Conservation (phyloP, 2,888 invertebrate genomes). For the Hirudinaria manillensis region DNA sequence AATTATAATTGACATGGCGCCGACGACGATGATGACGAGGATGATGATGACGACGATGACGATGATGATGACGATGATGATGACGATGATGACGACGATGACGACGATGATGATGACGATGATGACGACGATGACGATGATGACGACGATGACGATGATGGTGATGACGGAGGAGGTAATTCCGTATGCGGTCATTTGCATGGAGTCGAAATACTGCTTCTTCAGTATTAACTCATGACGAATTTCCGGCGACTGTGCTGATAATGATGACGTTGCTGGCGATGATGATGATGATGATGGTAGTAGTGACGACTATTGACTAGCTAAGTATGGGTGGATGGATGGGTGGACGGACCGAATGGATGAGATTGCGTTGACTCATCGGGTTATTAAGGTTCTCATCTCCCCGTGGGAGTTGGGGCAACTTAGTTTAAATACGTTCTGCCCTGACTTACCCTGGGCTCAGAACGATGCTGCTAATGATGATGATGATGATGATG, state of each 20-base stretch:
- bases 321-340: background rate
- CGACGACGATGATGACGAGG: background rate
- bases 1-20: background rate
- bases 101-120: background rate
- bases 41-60: conserved; percentile 2
- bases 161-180: background rate
- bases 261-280: background rate
- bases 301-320: background rate
- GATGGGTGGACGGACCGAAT: too few species aligned
- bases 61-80: background rate
- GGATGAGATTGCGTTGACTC: background rate
- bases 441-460: too few species aligned
- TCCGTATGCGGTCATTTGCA: background rate
- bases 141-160: background rate
- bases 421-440: too few species aligned
- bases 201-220: too few species aligned
- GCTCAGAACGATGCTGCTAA: background rate
- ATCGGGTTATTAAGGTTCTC: background rate
- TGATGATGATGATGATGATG: background rate
- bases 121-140: background rate
- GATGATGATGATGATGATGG: conserved; percentile 16
- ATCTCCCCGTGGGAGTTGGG: background rate
- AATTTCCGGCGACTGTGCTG: too few species aligned
- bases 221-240: too few species aligned
- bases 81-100: background rate